phyloP scores from a whole-genome alignment of 2,888 invertebrate genomes.

The Drosophila meridionalis region DNA sequence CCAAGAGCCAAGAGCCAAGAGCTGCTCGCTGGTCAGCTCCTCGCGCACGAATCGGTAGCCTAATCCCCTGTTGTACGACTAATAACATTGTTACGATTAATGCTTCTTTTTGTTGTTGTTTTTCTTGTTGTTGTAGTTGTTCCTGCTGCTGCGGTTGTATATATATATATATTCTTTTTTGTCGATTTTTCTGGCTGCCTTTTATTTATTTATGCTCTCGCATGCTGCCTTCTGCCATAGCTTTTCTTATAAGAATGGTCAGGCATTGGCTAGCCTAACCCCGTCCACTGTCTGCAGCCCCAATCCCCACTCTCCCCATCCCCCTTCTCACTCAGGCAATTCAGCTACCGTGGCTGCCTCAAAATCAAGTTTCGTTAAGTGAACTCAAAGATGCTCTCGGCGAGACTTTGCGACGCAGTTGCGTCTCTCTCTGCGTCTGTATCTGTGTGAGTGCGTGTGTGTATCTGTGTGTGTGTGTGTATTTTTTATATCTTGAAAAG shows the following conservation, averaged over 20 bases:
- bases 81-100: slow-evolving; percentile 85
- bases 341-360: slow-evolving; percentile 54
- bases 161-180: slow-evolving; percentile 5
- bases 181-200: slow-evolving; percentile 42
- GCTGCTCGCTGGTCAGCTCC: slow-evolving; percentile 51
- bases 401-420: slow-evolving; percentile 51
- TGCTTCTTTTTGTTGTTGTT: slow-evolving; percentile 73
- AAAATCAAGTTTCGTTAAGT: slow-evolving; percentile 47
- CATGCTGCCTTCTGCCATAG: slow-evolving; percentile 55
- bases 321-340: slow-evolving; percentile 16
- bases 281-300: not conserved
- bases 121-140: slow-evolving; percentile 44
- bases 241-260: slow-evolving; percentile 77
- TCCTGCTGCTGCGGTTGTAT: slow-evolving; percentile 38
- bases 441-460: slow-evolving; percentile 28
- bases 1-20: slow-evolving; percentile 27
- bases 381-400: slow-evolving; percentile 35
- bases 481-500: slow-evolving; percentile 78
- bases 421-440: slow-evolving; percentile 32
- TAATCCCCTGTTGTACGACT: slow-evolving; percentile 85
- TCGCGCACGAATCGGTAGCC: slow-evolving; percentile 83
- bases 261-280: slow-evolving; percentile 47
- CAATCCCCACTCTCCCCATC: not conserved
- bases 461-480: slow-evolving; percentile 13
- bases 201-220: slow-evolving; percentile 75